A percentile compares a stretch with the other conserved stretches of the same genome.
These are phyloP conservation scores for Jacana jacana DNA, from an alignment of 2,113 vertebrate genomes.

Conservation along the genomic window DNA sequence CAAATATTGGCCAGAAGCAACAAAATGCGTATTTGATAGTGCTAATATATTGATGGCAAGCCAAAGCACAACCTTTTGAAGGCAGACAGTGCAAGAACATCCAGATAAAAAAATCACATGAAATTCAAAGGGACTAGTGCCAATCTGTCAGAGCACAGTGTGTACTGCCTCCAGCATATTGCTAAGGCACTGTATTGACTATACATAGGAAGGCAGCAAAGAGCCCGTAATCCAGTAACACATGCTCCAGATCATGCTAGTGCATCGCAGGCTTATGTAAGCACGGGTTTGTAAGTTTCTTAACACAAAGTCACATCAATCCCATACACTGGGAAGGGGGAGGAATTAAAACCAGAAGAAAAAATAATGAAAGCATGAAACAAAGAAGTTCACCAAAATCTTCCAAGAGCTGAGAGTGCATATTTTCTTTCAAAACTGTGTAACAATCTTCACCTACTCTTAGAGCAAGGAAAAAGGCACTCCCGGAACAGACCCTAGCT, in stretches of 20 bases:
- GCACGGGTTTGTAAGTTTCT: background rate
- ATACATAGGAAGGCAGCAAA: constrained; percentile 13
- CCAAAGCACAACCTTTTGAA: background rate
- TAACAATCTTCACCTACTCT: background rate
- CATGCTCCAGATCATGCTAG: background rate
- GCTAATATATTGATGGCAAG: background rate
- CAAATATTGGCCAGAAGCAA: background rate
- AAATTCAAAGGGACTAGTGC: background rate
- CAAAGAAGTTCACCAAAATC: background rate
- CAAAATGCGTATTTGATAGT: background rate
- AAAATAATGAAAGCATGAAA: background rate
- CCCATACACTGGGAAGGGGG: background rate
- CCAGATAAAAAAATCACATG: background rate
- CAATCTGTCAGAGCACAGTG: background rate
- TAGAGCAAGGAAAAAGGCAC: background rate
- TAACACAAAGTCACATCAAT: background rate
- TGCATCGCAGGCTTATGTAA: background rate
- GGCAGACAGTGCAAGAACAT: background rate
- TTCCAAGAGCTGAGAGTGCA: rapidly evolving
- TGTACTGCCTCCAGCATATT: background rate
- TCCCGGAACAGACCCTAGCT: background rate
- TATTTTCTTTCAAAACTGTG: background rate
- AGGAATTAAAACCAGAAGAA: no score
- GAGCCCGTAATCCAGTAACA: background rate
- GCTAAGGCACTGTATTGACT: background rate